A percentile compares a stretch with the other conserved stretches of the same genome.
These are phyloP conservation scores for Leptopilina clavipes DNA, from an alignment of 1,140 invertebrate genomes.

Conservation along the genomic window DNA sequence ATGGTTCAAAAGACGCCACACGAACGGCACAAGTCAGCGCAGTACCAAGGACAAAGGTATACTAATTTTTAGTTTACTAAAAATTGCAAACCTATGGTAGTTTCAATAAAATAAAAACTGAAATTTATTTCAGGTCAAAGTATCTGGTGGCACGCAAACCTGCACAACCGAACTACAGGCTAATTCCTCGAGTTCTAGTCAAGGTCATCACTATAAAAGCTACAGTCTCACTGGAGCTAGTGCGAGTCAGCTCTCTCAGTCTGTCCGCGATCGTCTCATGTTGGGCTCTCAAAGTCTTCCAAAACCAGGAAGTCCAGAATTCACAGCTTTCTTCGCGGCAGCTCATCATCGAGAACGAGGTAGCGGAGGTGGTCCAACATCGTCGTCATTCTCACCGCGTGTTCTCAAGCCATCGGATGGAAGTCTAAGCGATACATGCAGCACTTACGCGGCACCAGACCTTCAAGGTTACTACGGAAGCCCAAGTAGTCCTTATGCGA, in stretches of 20 bases:
- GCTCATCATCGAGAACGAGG: constrained; percentile 70
- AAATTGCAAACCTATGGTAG: too few species aligned
- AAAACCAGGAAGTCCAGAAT: constrained; percentile 83
- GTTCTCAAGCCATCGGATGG: constrained; percentile 78
- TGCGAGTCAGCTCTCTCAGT: constrained; percentile 88
- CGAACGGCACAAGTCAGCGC: constrained; percentile 88
- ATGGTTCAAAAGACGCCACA: constrained; percentile 72
- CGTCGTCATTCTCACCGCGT: constrained; percentile 73
- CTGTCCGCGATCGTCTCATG: constrained; percentile 85
- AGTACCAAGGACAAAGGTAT: constrained; percentile 85
- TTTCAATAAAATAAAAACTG: too few species aligned
- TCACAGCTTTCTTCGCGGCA: constrained; percentile 77
- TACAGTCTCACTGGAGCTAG: constrained; percentile 88
- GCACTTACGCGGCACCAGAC: constrained; percentile 77
- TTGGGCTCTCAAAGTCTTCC: constrained; percentile 87
- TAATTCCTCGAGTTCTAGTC: constrained; percentile 63
- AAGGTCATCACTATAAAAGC: constrained; percentile 80
- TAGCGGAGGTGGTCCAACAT: constrained; percentile 61
- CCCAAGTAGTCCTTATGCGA: constrained; percentile 74
- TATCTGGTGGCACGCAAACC: constrained; percentile 91
- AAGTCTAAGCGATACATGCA: constrained; percentile 83
- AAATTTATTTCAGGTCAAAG: constrained; percentile 77
- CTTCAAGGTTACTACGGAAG: constrained; percentile 72
- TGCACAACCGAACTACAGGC: constrained; percentile 84
- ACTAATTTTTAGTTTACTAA: too few species aligned